These are phyloP conservation scores for Nematopogon swammerdamellus DNA, from an alignment of 2,888 invertebrate species.

Conservation along the genomic window DNA sequence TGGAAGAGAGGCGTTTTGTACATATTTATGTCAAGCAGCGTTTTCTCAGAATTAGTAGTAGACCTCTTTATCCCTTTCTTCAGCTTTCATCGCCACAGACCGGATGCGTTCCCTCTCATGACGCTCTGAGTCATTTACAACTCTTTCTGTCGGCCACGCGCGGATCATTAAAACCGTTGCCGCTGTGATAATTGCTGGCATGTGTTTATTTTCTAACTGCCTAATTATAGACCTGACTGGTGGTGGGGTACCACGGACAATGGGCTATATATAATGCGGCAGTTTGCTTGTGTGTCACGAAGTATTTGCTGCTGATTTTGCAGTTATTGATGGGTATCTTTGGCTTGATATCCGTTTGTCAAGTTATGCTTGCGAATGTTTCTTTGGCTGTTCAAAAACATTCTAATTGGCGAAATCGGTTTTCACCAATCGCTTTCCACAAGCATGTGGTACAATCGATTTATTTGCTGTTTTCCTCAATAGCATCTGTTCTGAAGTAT, in stretches of 20 bases:
- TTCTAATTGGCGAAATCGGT: too few relatives aligned
- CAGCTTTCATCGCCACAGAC: constrained; percentile 41
- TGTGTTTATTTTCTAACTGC: constrained; percentile 51
- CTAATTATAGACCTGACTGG: constrained; percentile 45
- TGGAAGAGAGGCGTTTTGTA: too few relatives aligned
- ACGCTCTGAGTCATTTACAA: constrained; percentile 44
- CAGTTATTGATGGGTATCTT: background rate
- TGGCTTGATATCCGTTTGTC: background rate
- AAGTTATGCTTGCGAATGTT: too few relatives aligned
- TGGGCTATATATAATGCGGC: constrained; percentile 52
- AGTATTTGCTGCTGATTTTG: background rate
- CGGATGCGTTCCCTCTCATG: constrained; percentile 9
- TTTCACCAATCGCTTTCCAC: too few relatives aligned
- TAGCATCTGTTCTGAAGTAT: too few relatives aligned
- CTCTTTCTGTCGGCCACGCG: constrained; percentile 20
- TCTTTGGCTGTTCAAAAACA: too few relatives aligned
- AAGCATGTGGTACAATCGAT: too few relatives aligned
- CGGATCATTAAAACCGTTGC: constrained; percentile 53
- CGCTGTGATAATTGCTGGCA: constrained; percentile 54
- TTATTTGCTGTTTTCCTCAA: too few relatives aligned
- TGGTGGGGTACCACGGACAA: constrained; percentile 27
- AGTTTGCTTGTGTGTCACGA: constrained; percentile 27
- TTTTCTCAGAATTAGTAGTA: too few relatives aligned
- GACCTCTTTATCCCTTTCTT: too few relatives aligned
- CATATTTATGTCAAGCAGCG: too few relatives aligned